Evolutionary conservation across 1,140 invertebrate species (phyloP), one percentile per base, ranked within the genome.

Genomic region (Asobara japonica): DNA sequence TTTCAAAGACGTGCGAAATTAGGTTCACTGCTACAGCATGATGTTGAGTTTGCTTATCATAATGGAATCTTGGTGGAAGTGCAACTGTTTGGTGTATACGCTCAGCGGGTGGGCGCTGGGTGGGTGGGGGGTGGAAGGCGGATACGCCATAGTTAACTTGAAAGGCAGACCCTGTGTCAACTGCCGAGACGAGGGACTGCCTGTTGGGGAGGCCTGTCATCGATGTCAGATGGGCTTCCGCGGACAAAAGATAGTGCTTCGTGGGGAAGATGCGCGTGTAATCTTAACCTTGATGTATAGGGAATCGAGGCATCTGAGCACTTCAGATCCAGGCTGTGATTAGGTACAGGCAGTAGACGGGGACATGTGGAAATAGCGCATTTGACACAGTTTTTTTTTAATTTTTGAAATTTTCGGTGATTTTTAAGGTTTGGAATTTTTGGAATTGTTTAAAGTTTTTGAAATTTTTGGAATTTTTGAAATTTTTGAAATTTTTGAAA

Each of bases 21-120:
- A 60, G 68, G 18, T 70, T 62, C 13, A 6, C 33, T 25, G 11
- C 31, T 22, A 25, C 56, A 51, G 16, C 51, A 45, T 30, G 61
- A 64, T 60, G 56, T 70, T 41, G 61, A 64, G 68, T 29, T 70
- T 33, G 33, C 66, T 73, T 73, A 73, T 73, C 72, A 45, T 73
- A 73, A 73, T 73, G 38, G 66, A 73, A 73, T 73, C 72, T 64
- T 25, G 36, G 36, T 45, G 11, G 41, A 69, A 67, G 64, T 29
- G 38, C 29, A 41, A 29, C 38, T 45, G 38, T 48, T 67, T 38
- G 22, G 25, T 25, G 30, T 30, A 67, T 11, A 67, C 18, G 7
- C 18, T 18, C 7, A 56, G 51, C 8, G 18, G 22, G 51, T 56
- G 7, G 7, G 31, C 31, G n/a, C 11, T 36, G 31, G 31, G 31